Evolutionary conservation across 2,797 vertebrate genomes (phyloP).

Genomic region (Vultur gryphus): DNA sequence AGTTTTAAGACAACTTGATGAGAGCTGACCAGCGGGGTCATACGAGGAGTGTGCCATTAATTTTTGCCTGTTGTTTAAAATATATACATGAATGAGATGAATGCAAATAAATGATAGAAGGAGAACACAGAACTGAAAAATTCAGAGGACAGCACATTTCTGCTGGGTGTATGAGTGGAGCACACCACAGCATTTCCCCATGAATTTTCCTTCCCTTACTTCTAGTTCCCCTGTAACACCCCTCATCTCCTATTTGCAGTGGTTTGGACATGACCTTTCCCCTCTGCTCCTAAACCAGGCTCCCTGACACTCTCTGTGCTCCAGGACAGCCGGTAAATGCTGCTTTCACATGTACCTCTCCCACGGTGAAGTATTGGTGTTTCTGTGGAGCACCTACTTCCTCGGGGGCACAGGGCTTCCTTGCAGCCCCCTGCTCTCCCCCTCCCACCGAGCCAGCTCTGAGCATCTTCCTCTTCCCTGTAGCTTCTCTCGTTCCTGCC

Average conservation of each 20-base stretch:
- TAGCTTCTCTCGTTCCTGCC: rapidly evolving
- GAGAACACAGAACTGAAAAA: neutral
- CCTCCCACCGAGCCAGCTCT: neutral
- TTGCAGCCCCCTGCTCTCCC: neutral
- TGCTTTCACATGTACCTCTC: neutral
- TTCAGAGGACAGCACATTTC: neutral
- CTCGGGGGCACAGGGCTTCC: rapidly evolving
- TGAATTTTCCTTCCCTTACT: neutral
- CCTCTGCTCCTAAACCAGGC: neutral
- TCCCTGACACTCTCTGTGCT: neutral
- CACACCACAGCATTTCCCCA: neutral
- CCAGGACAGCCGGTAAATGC: neutral
- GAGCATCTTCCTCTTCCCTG: neutral
- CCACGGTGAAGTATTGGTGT: neutral
- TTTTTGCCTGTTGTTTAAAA: neutral
- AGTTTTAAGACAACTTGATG: neutral
- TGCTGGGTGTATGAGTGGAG: neutral
- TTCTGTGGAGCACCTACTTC: neutral
- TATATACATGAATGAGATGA: neutral
- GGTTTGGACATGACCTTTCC: neutral
- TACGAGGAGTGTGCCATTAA: neutral
- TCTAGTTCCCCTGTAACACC: neutral
- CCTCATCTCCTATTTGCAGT: neutral
- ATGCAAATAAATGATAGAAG: neutral
- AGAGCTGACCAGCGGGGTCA: neutral